These are phyloP conservation scores for Bradynema listronoti DNA, from an alignment of 1,140 invertebrate species.

Conservation along the genomic window DNA sequence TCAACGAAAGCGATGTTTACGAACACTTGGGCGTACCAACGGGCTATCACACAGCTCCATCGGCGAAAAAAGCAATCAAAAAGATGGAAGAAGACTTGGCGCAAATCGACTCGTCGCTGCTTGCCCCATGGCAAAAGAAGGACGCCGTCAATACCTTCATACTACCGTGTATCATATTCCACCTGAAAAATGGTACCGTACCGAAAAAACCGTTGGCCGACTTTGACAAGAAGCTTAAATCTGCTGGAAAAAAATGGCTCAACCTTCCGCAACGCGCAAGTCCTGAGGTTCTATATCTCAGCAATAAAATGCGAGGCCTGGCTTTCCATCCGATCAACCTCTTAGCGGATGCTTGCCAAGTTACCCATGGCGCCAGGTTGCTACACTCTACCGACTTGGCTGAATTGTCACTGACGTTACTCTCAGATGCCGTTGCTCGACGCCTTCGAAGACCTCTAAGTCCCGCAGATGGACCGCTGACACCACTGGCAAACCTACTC, in stretches of 20 bases:
- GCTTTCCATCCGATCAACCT: conserved; percentile 1
- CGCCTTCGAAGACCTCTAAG: neutral
- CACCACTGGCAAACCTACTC: neutral
- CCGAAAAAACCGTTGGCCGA: neutral
- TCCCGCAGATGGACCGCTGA: neutral
- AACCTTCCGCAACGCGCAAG: conserved; percentile 18
- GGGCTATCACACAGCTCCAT: neutral
- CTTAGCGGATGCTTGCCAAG: conserved; percentile 7
- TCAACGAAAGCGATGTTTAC: conserved; percentile 11
- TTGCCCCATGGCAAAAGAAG: conserved; percentile 59
- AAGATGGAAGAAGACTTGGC: conserved; percentile 12
- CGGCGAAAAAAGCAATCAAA: conserved; percentile 3
- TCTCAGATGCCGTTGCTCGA: neutral
- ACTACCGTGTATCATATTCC: conserved; percentile 52
- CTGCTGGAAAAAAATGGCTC: conserved; percentile 9
- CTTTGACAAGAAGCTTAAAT: conserved; percentile 16
- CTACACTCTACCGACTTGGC: conserved; percentile 7
- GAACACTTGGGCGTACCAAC: conserved; percentile 22
- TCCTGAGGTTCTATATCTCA: conserved; percentile 9
- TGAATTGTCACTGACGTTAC: neutral
- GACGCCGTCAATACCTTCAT: conserved; percentile 57
- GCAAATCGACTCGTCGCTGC: conserved; percentile 21
- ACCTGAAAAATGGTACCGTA: conserved; percentile 12
- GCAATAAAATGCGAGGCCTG: conserved; percentile 5
- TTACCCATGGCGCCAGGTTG: conserved; percentile 11